phyloP scores from a whole-genome alignment of 2,113 vertebrate genomes.

The Sebastes fasciatus region DNA sequence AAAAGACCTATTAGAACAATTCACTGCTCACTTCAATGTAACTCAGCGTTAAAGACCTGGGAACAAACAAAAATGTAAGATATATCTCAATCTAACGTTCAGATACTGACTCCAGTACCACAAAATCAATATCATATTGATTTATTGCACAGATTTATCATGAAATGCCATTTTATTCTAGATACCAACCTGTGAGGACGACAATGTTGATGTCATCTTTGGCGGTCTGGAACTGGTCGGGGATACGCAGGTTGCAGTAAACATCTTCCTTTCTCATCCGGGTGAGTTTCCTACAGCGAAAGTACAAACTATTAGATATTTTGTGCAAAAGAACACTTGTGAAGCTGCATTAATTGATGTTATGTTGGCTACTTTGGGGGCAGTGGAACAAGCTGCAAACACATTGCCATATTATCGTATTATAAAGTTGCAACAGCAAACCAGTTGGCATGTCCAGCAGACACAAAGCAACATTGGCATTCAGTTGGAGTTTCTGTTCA shows the following conservation, averaged over 20 bases:
- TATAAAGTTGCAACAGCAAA: not conserved
- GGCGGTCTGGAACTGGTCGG: conserved; percentile 66
- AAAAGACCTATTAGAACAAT: not conserved
- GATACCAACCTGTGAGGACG: conserved; percentile 78
- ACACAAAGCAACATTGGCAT: not conserved
- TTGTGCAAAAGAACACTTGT: not conserved
- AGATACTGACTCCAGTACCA: not conserved
- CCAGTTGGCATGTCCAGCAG: not conserved
- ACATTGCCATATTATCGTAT: not conserved
- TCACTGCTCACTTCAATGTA: not conserved
- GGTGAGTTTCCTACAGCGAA: conserved; percentile 67
- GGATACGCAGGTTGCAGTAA: conserved; percentile 81
- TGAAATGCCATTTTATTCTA: not conserved
- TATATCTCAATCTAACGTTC: not conserved
- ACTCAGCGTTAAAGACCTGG: not conserved
- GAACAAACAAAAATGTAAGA: not conserved
- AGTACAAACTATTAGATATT: not conserved
- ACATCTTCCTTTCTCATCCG: conserved; percentile 81
- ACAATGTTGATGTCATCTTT: conserved; percentile 84
- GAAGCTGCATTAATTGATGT: not conserved
- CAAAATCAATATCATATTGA: not conserved
- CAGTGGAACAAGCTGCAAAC: not conserved
- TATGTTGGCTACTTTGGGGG: not conserved
- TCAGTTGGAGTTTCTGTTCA: not conserved
- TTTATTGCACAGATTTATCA: not conserved